Evolutionary conservation across 2,113 vertebrate species (phyloP), one percentile per base, ranked within the genome.

Genomic region (Alectura lathami): DNA sequence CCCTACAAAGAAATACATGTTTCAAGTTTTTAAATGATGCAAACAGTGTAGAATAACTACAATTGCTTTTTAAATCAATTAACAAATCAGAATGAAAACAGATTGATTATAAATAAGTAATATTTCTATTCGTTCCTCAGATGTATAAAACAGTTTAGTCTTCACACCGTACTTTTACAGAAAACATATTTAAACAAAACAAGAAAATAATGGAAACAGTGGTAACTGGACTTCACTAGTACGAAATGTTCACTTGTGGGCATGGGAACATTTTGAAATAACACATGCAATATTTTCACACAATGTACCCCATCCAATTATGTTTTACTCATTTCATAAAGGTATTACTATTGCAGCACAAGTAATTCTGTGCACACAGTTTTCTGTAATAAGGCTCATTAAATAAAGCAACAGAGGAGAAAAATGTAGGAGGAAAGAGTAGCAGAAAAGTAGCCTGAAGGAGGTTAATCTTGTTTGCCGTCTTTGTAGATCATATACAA

Each of bases 1-100:
- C 79, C 74, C 98, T 98, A 74, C 60, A 85, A 86, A 81, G 67
- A 53, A 66, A 96, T 8, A 75, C 48, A 80, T 32, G 78, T n/a
- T 74, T 78, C 11, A 69, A 36, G 36, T 34, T 87, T 86, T 81
- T 69, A 86, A 82, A 64, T 9, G 10, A 29, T 30, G 13, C 27
- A 72, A 69, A 57, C 8, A 60, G 62, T 21, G 47, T 74, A 54
- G 13, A 69, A 45, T 50, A 93, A 83, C 4, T 60, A 18, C n/a
- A 51, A 23, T 72, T 56, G 57, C 21, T 42, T 45, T 67, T 43
- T 6, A 77, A 83, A 81, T 56, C 12, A 63, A 20, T 27, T 76
- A 40, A 64, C 47, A 43, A 70, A 88, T 77, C 34, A 26, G 21
- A 76, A 64, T 64, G 29, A 93, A 90, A 88, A 50, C 6, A 1